These are phyloP conservation scores for Pyrrhosoma nymphula DNA, from an alignment of 2,888 invertebrate species.

Conservation along the genomic window DNA sequence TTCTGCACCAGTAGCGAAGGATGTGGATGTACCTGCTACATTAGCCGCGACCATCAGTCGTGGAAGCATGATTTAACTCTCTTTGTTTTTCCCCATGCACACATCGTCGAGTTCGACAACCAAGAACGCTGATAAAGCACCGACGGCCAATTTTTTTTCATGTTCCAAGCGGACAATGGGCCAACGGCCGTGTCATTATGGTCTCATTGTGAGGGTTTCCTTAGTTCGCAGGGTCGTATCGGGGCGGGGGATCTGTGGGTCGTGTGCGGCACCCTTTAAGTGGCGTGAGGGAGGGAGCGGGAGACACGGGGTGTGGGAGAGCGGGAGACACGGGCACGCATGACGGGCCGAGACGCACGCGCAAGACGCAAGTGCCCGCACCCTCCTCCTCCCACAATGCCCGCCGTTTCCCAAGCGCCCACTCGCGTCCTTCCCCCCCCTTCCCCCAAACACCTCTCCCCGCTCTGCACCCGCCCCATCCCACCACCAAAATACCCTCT, in stretches of 20 bases:
- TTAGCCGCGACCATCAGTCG: neutral
- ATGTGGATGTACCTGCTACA: too few species aligned
- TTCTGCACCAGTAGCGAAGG: too few species aligned
- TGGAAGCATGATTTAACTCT: neutral
- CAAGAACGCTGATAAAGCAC: neutral
- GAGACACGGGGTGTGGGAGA: neutral
- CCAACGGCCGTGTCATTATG: neutral
- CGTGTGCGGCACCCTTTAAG: conserved; percentile 21
- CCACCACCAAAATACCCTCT: neutral
- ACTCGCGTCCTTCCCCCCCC: neutral
- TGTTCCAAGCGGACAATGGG: neutral
- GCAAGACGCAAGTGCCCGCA: neutral
- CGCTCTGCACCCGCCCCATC: neutral
- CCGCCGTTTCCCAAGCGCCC: neutral
- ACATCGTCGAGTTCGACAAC: neutral
- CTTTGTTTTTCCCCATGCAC: neutral
- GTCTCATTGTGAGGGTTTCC: neutral
- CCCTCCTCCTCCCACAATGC: neutral
- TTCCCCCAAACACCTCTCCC: neutral
- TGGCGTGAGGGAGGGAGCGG: neutral
- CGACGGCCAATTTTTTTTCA: neutral
- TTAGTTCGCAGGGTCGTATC: neutral
- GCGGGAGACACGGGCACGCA: neutral
- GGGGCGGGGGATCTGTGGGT: neutral
- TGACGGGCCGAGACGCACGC: neutral